Base-by-base conservation (phyloP, 2,888 invertebrate genomes). In the Dryadula phaetusa region DNA sequence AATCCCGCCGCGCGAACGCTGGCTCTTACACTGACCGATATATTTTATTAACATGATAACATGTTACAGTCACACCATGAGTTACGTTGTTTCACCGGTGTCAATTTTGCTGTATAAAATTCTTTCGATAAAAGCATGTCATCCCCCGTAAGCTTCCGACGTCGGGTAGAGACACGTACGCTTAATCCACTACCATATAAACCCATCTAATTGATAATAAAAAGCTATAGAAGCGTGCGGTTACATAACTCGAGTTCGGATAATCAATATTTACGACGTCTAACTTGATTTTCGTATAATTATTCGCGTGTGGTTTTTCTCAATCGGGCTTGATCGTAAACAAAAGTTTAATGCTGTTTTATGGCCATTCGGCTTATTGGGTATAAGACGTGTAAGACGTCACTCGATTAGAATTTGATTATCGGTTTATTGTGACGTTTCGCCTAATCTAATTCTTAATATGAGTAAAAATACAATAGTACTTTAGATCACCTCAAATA, bases 131-230 rank as follows among this genome's bases (percentile, higher is more conserved):
- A 82, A 22, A 22, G 40, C 56, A 22, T 56, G 56, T 56, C 56
- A 56, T 56, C 56, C 37, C 37, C 54, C 18, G 40, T 92, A 91
- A 92, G 92, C 91, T 86, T 83, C 82, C 80, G 82, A 78, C 83
- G 82, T 75, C 78, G 81, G 78, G 76, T 76, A 75, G 79, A 85
- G 89, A 87, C 92, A 92, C 92, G 92, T 88, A 86, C 82, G 84
- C 75, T 85, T 90, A 89, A 92, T 90, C 90, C 90, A 86, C 88
- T 87, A 85, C 82, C 88, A 90, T 87, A 90, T 90, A 90, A 92
- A 91, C 87, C 90, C 89, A 88, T 88, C 91, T 92, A 92, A 91
- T 92, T 91, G 92, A 90, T 90, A 91, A 92, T 91, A 91, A 91
- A 90, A 88, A 87, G 84, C 86, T 85, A 86, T 86, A 81, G 88